A percentile compares a stretch with the other conserved stretches of the same genome.
Evolutionary conservation across 2,797 vertebrate species (phyloP).

Genomic region (Neoniphon sammara): DNA sequence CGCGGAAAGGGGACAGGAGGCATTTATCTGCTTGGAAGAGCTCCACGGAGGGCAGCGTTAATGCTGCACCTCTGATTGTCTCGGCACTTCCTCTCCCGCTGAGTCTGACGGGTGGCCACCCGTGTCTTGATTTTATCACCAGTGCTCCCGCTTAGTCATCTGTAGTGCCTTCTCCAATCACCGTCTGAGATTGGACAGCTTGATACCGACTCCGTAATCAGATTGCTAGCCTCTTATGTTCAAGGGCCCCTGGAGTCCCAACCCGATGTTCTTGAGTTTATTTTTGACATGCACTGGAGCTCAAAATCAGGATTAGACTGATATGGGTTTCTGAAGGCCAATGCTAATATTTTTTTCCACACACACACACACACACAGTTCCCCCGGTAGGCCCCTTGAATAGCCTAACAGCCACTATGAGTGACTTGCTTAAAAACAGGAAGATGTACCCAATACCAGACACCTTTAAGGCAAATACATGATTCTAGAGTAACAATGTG

Average conservation of each 20-base stretch:
- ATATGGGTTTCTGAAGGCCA: too few relatives aligned
- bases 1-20: slow-evolving; percentile 31
- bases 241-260: slow-evolving; percentile 8
- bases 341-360: too few relatives aligned
- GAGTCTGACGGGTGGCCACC: slow-evolving; percentile 49
- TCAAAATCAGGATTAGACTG: too few relatives aligned
- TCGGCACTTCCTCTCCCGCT: slow-evolving; percentile 32
- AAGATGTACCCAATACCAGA: too few relatives aligned
- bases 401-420: too few relatives aligned
- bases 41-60: slow-evolving; percentile 40
- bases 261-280: slow-evolving; percentile 22
- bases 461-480: too few relatives aligned
- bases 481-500: too few relatives aligned
- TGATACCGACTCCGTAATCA: slow-evolving; percentile 58
- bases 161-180: slow-evolving; percentile 57
- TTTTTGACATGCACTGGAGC: background rate
- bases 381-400: too few relatives aligned
- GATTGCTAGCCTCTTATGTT: slow-evolving; percentile 38
- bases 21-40: slow-evolving; percentile 33
- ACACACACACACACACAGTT: too few relatives aligned
- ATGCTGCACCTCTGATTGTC: slow-evolving; percentile 47
- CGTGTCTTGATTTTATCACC: slow-evolving; percentile 54
- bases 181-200: slow-evolving; percentile 44
- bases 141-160: slow-evolving; percentile 38
- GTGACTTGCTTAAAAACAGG: too few relatives aligned